phyloP scores from a whole-genome alignment of 2,888 invertebrate species.

The Calliopum simillimum region DNA sequence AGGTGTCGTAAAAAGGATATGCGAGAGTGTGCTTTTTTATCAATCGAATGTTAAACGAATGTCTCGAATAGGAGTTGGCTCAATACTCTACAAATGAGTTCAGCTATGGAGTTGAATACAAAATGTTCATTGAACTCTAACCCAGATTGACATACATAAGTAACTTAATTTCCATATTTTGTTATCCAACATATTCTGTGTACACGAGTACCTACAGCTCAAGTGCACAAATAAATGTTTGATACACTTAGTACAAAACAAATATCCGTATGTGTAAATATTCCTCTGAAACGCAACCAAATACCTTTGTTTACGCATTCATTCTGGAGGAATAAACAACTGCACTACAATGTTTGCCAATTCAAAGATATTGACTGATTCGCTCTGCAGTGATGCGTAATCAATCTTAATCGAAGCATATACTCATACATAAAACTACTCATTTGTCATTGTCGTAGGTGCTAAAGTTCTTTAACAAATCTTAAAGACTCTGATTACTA shows the following conservation, averaged over 20 bases:
- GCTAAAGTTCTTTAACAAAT: too few relatives aligned
- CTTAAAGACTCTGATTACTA: too few relatives aligned
- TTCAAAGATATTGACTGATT: not conserved
- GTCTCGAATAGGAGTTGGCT: too few relatives aligned
- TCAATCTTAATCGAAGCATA: conserved; percentile 9
- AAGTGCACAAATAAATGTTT: not conserved
- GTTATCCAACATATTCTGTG: not conserved
- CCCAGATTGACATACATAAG: not conserved
- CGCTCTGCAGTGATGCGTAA: conserved; percentile 15
- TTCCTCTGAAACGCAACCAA: not conserved
- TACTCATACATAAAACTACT: not conserved
- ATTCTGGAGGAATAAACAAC: conserved; percentile 9
- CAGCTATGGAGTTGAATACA: not conserved
- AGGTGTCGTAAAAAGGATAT: too few relatives aligned
- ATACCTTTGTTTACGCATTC: not conserved
- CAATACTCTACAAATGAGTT: too few relatives aligned
- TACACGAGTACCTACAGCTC: not conserved
- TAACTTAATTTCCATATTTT: not conserved
- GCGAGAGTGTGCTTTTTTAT: not conserved
- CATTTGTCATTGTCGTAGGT: conserved; percentile 16
- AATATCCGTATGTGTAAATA: not conserved
- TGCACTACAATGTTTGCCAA: not conserved
- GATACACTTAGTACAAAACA: not conserved
- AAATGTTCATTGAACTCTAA: conserved; percentile 1
- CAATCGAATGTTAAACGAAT: not conserved